Conservation (phyloP, 2,113 vertebrate genomes). For the Struthio camelus region DNA sequence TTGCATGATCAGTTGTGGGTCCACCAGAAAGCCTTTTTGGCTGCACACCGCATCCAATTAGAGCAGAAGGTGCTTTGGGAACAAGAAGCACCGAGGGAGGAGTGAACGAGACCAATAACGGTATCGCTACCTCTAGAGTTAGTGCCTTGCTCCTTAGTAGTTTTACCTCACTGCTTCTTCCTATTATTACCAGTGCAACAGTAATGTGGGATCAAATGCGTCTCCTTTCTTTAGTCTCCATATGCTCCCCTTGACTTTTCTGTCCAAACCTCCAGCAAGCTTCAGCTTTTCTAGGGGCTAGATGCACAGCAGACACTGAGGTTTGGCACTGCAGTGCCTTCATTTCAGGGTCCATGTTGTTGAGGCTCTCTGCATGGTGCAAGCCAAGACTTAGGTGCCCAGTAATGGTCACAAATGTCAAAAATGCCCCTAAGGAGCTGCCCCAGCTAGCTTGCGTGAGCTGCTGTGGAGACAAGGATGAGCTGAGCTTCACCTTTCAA, state of each 20-base stretch:
- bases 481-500: background rate
- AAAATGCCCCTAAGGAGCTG: background rate
- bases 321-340: background rate
- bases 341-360: background rate
- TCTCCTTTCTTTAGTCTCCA: background rate
- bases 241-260: background rate
- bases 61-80: background rate
- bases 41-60: background rate
- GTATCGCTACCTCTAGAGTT: background rate
- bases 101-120: background rate
- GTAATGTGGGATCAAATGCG: background rate
- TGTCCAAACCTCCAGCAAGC: background rate
- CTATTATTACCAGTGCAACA: background rate
- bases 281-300: background rate
- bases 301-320: background rate
- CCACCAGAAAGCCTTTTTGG: background rate
- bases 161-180: background rate
- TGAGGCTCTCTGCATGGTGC: background rate
- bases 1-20: background rate
- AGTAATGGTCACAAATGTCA: background rate
- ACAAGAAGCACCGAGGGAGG: background rate
- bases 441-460: background rate
- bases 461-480: background rate
- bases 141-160: background rate
- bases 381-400: background rate